Conservation (phyloP, 2,113 vertebrate species). For the Xenus cinereus region DNA sequence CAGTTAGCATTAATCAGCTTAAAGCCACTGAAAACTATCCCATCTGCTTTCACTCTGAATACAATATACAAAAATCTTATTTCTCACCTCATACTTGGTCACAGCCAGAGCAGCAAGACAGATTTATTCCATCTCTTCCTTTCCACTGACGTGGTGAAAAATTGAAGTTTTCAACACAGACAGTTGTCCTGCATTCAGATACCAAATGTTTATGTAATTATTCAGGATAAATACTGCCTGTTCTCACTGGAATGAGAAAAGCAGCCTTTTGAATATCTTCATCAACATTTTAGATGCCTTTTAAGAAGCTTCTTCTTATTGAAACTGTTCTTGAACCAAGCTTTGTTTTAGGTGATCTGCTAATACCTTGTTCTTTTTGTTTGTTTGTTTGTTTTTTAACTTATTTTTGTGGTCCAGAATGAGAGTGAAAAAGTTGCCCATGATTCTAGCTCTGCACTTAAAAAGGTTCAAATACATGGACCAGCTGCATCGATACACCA, state of each 20-base stretch:
- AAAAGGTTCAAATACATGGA: constrained; percentile 97
- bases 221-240: background rate
- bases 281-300: background rate
- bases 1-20: constrained; percentile 6
- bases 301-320: accelerated
- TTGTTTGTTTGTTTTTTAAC: background rate
- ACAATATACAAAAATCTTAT: background rate
- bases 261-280: background rate
- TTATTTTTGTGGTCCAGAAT: constrained; percentile 65
- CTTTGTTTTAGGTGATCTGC: background rate
- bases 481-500: constrained; percentile 93
- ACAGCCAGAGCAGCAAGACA: background rate
- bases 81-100: background rate
- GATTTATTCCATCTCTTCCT: background rate
- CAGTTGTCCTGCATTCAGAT: background rate
- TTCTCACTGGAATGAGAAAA: background rate
- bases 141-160: background rate
- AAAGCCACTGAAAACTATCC: background rate
- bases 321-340: background rate
- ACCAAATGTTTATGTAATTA: background rate
- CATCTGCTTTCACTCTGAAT: background rate
- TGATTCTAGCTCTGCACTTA: constrained; percentile 91
- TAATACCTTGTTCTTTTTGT: background rate
- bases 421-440: constrained; percentile 91
- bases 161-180: background rate